phyloP scores from a whole-genome alignment of 2,888 invertebrate genomes.

The Salpingus planirostris region DNA sequence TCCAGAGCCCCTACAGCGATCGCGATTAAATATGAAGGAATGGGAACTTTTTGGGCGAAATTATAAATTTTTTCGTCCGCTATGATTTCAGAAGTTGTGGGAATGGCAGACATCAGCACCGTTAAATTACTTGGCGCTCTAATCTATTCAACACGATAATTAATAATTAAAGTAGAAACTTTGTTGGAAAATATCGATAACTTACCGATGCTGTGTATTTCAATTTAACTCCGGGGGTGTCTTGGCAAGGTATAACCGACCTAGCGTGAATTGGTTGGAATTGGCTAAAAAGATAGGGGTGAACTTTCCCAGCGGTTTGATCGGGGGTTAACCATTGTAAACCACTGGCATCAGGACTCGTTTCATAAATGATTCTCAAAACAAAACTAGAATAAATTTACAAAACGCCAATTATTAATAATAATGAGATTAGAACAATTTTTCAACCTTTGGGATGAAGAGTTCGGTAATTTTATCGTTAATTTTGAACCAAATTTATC shows the following conservation, averaged over 20 bases:
- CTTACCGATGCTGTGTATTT: slow-evolving; percentile 55
- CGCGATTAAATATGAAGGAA: slow-evolving; percentile 85
- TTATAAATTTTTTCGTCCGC: slow-evolving; percentile 35
- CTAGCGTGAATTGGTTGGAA: slow-evolving; percentile 85
- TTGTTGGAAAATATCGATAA: slow-evolving; percentile 10
- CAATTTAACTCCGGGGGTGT: slow-evolving; percentile 82
- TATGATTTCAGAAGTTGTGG: slow-evolving; percentile 43
- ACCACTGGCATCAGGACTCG: slow-evolving; percentile 71
- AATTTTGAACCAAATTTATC: slow-evolving; percentile 70
- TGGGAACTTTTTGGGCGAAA: slow-evolving; percentile 73
- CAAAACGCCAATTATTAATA: slow-evolving; percentile 19
- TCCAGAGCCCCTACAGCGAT: slow-evolving; percentile 80
- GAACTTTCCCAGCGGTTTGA: slow-evolving; percentile 79
- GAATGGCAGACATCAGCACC: slow-evolving; percentile 82
- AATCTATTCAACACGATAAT: slow-evolving; percentile 47
- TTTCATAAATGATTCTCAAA: slow-evolving; percentile 63
- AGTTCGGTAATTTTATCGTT: slow-evolving; percentile 60
- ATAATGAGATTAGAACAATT: slow-evolving; percentile 7
- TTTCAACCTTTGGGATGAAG: slow-evolving; percentile 2
- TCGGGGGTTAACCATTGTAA: slow-evolving; percentile 82
- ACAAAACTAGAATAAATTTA: slow-evolving; percentile 46
- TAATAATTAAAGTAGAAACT: slow-evolving; percentile 1
- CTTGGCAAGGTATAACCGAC: slow-evolving; percentile 86
- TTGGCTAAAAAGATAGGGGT: slow-evolving; percentile 80
- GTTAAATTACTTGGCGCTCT: slow-evolving; percentile 65